Conservation (phyloP, 2,888 invertebrate species). For the Petrolisthes manimaculis region DNA sequence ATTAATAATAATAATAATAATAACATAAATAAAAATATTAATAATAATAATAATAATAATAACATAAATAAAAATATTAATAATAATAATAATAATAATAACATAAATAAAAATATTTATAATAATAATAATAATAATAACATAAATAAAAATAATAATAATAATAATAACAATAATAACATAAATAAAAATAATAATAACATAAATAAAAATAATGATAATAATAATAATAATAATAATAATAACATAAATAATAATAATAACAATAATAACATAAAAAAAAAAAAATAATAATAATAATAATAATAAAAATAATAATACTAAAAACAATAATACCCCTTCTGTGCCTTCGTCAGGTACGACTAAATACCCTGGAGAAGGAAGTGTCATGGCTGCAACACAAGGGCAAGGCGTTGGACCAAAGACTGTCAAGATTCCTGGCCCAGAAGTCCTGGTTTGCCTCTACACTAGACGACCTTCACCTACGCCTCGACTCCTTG, state of each 20-base stretch:
- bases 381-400: constrained; percentile 26
- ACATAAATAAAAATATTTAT: too few species aligned
- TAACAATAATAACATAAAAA: too few species aligned
- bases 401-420: constrained; percentile 5
- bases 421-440: constrained; percentile 20
- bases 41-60: too few species aligned
- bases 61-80: too few species aligned
- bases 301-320: neutral
- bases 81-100: neutral
- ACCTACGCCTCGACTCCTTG: constrained; percentile 13
- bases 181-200: too few species aligned
- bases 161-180: neutral
- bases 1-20: too few species aligned
- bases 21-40: too few species aligned
- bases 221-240: neutral
- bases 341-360: constrained; percentile 5
- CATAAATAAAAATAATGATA: neutral
- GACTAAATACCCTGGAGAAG: constrained; percentile 18
- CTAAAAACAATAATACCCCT: neutral
- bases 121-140: too few species aligned
- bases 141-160: neutral
- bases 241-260: neutral
- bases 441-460: constrained; percentile 7
- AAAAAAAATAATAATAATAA: neutral
- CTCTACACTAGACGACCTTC: constrained; percentile 21